Base-by-base conservation (phyloP, 2,797 vertebrate genomes). In the Lithobates sylvaticus region DNA sequence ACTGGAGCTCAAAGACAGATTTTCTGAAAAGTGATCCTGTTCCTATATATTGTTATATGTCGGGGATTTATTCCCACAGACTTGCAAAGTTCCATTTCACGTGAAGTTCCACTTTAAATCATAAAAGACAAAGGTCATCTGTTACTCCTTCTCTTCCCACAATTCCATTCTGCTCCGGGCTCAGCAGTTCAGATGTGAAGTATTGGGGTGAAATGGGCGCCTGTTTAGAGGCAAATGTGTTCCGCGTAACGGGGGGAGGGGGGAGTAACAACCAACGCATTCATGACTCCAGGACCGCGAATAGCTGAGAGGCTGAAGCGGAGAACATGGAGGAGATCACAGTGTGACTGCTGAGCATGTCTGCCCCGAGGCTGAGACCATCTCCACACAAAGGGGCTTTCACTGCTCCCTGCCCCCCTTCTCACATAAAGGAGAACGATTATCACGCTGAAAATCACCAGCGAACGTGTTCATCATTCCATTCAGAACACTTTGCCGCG, bases 371-470 rank as follows among this genome's bases (percentile, higher is more conserved):
- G 84, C 84, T 29, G 84, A 27, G 72, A 81, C 71, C 71, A 68
- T 86, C 74, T 81, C 84, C 54, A 86, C 23, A 86, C 84, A 81
- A 86, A 81, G 72, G 15, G 69, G 64, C 16, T 76, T 86, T 86
- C 84, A 81, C 44, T 58, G 64, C 42, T 42, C 58, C 84, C 73
- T 80, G 67, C 78, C 71, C 76, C 78, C 54, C 61, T 79, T 65
- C 75, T 65, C 75, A 67, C 42, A 50, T 50, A 67, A 86, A 47
- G 44, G 44, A 13, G 44, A 47, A 54, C 50, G 0, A 16, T 54
- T 54, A 18, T 54, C 16, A 54, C 2, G 16, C 13, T 1, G 15
- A 6, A 54, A 18, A 18, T 54, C 15, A 18, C 4, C 15, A 44
- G 44, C 44, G 12, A 50, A 50, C 15, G 12, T 16, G 12, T 16